These are phyloP conservation scores for Heterotis niloticus DNA, from an alignment of 2,113 vertebrate species.

Conservation along the genomic window DNA sequence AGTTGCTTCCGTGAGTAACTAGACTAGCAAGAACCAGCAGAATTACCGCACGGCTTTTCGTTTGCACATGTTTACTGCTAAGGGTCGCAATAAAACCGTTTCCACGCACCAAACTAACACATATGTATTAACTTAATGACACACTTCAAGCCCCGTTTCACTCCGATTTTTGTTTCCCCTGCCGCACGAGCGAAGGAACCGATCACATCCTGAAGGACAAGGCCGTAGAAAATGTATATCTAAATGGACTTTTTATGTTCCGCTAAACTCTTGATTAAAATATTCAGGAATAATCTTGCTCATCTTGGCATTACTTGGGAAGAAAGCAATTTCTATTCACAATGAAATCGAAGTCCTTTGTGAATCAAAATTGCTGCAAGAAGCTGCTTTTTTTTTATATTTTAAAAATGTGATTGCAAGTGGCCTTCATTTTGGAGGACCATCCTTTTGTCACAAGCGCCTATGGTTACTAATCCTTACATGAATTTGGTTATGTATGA, in stretches of 20 bases:
- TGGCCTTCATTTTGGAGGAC: background rate
- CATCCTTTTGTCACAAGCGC: background rate
- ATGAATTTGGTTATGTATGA: too few relatives aligned
- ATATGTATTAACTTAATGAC: conserved; percentile 10
- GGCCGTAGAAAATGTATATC: conserved; percentile 8
- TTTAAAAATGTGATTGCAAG: background rate
- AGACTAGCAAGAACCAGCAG: background rate
- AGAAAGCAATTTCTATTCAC: background rate
- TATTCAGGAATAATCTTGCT: conserved; percentile 57
- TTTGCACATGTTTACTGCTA: background rate
- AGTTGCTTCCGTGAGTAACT: background rate
- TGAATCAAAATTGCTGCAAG: background rate
- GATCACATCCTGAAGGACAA: background rate
- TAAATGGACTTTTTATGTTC: conserved; percentile 65
- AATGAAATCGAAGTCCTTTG: background rate
- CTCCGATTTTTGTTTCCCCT: background rate
- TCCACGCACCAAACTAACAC: background rate
- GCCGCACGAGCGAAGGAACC: background rate
- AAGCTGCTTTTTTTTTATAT: background rate
- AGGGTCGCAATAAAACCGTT: background rate
- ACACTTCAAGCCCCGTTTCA: conserved; percentile 4
- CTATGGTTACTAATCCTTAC: too few relatives aligned
- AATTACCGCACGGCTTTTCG: background rate
- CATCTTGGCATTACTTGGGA: conserved; percentile 56
- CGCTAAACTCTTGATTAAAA: conserved; percentile 67